These are phyloP conservation scores for Drosophila meridiana DNA, from an alignment of 2,888 invertebrate genomes.

Conservation along the genomic window DNA sequence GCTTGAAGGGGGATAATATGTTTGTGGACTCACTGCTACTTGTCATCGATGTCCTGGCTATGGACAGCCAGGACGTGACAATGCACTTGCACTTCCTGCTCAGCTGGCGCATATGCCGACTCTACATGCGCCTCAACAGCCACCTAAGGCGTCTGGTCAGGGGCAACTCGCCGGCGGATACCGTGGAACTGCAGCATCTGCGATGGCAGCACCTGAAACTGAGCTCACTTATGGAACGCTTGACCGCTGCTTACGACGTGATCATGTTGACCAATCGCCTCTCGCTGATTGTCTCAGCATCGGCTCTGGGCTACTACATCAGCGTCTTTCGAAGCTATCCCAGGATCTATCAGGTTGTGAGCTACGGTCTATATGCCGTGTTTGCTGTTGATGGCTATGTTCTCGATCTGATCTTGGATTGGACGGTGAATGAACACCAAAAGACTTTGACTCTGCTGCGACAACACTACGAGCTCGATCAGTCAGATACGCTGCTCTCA, in stretches of 20 bases:
- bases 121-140: constrained; percentile 22
- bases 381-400: constrained; percentile 21
- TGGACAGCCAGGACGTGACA: constrained; percentile 12
- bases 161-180: not conserved
- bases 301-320: constrained; percentile 37
- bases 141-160: constrained; percentile 11
- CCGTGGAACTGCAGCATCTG: constrained; percentile 40
- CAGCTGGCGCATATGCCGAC: constrained; percentile 34
- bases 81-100: constrained; percentile 42
- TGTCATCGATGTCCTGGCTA: not conserved
- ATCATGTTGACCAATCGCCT: constrained; percentile 29
- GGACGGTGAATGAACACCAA: constrained; percentile 7
- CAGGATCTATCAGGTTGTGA: not conserved
- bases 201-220: constrained; percentile 43
- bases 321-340: not conserved
- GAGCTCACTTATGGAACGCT: constrained; percentile 12
- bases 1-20: accelerated
- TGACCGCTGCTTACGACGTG: constrained; percentile 16
- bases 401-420: constrained; percentile 29
- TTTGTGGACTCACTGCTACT: not conserved
- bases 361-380: not conserved
- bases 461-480: not conserved
- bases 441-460: constrained; percentile 19
- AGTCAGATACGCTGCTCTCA: not conserved
- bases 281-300: constrained; percentile 11